Percentiles rank a stretch among this genome's conserved stretches.
These are phyloP conservation scores for Anthoscopus minutus DNA, from an alignment of 2,113 vertebrate species.

Conservation along the genomic window DNA sequence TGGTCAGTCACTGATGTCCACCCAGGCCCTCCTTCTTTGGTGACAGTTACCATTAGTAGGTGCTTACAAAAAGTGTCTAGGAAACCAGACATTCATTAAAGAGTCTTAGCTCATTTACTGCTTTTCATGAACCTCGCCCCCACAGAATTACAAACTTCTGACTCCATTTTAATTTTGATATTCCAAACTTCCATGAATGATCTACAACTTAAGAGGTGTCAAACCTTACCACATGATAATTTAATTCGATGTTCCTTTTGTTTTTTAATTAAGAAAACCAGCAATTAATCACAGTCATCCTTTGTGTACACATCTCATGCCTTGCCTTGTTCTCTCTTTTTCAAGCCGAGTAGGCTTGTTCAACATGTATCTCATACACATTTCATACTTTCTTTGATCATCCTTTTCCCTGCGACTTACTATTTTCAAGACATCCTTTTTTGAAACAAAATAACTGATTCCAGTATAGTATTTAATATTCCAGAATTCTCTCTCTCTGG, in stretches of 20 bases:
- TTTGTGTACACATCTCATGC: background rate
- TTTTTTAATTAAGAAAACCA: background rate
- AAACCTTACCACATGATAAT: background rate
- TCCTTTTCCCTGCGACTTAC: background rate
- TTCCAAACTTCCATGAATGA: background rate
- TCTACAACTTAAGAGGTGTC: background rate
- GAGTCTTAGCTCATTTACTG: background rate
- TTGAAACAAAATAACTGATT: background rate
- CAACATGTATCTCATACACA: background rate
- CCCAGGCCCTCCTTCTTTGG: background rate
- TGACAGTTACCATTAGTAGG: background rate
- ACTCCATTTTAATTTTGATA: background rate
- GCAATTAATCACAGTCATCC: background rate
- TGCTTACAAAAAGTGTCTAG: background rate
- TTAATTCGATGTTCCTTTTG: background rate
- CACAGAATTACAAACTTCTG: background rate
- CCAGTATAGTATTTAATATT: background rate
- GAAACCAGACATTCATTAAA: background rate
- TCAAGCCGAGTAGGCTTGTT: background rate
- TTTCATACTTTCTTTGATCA: background rate
- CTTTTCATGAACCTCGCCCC: background rate
- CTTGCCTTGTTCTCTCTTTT: background rate
- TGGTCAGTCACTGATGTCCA: background rate
- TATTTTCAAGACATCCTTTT: background rate
- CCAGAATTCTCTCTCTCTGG: background rate